Base-by-base conservation (phyloP, 1,140 invertebrate genomes). In the roundworm (Caenorhabditis elegans) region DNA sequence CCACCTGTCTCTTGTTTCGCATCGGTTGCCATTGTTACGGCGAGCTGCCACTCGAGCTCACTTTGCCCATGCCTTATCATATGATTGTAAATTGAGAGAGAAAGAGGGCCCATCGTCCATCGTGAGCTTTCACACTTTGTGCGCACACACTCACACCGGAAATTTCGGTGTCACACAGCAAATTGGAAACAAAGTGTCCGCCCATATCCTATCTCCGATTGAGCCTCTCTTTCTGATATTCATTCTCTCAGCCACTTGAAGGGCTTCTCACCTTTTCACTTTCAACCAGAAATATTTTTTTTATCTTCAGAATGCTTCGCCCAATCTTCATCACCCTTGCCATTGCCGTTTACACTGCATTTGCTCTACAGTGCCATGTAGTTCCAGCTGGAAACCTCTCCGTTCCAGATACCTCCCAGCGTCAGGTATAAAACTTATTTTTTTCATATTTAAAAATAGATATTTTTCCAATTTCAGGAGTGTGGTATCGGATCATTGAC, bases 1-100 rank as follows among this genome's bases (percentile, higher is more conserved):
- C 34, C 60, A 43, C 60, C 60, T 39, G 60, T n/a, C 60, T 39
- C 60, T 39, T 70, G 60, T 39, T 70, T 70, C 60, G 8, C 31
- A 70, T 70, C 60, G 60, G 60, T 70, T 70, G 60, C 60, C 60
- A 70, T 70, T 70, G 60, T 70, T 70, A 70, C 60, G 34, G 34
- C 13, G 6, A 17, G 34, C 34, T 19, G n/a, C 5, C n/a, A 10
- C 34, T 19, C 15, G 5, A 43, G 39, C 39, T 70, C 60, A 13
- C 34, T 70, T 11, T 70, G n/a, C n/a, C n/a, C n/a, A n/a, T n/a
- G n/a, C n/a, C n/a, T 70, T 39, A 70, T 70, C 60, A 70, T 39
- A 70, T 70, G 43, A 70, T 70, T 70, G 31, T 70, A n/a, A 24
- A 53, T 53, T n/a, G n/a, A 24, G 49, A 24, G 49, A 24, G 49